A percentile compares a stretch with the other conserved stretches of the same genome.
Conservation (phyloP, 2,888 invertebrate genomes). For the Hydrotaea diabolus region DNA sequence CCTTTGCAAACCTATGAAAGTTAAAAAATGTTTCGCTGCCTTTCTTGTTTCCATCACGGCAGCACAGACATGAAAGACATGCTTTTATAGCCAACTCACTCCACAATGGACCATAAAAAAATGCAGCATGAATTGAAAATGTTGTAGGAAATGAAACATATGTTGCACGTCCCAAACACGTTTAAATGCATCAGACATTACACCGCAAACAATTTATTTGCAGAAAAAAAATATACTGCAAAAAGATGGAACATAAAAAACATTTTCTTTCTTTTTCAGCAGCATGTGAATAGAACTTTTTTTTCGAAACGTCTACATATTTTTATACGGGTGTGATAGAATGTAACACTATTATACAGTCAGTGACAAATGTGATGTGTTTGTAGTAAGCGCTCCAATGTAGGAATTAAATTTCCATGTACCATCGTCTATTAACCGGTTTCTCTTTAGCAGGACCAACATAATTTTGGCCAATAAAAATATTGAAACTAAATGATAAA, state of each 20-base stretch:
- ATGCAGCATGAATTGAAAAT: slow-evolving; percentile 18
- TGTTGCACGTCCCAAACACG: slow-evolving; percentile 54
- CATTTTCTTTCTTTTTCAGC: not conserved
- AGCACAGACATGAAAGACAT: not conserved
- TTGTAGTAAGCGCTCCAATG: too few relatives aligned
- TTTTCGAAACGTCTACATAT: too few relatives aligned
- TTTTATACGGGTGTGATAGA: too few relatives aligned
- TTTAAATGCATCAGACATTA: slow-evolving; percentile 44
- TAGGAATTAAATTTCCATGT: too few relatives aligned
- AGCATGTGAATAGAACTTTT: not conserved
- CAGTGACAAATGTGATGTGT: too few relatives aligned
- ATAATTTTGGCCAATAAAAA: too few relatives aligned
- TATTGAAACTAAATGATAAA: too few relatives aligned
- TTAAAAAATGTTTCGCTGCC: slow-evolving; percentile 8
- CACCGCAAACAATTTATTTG: slow-evolving; percentile 32
- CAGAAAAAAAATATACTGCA: not conserved
- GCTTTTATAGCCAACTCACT: slow-evolving; percentile 12
- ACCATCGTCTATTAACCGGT: too few relatives aligned
- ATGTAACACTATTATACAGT: too few relatives aligned
- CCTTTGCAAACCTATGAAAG: slow-evolving; percentile 3
- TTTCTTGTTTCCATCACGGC: not conserved
- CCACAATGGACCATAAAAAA: slow-evolving; percentile 1
- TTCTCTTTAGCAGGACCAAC: too few relatives aligned
- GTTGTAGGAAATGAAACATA: slow-evolving; percentile 66
- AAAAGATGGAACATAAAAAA: slow-evolving; percentile 23